phyloP scores from a whole-genome alignment of 1,140 invertebrate genomes.

The Hormaphis cornu region DNA sequence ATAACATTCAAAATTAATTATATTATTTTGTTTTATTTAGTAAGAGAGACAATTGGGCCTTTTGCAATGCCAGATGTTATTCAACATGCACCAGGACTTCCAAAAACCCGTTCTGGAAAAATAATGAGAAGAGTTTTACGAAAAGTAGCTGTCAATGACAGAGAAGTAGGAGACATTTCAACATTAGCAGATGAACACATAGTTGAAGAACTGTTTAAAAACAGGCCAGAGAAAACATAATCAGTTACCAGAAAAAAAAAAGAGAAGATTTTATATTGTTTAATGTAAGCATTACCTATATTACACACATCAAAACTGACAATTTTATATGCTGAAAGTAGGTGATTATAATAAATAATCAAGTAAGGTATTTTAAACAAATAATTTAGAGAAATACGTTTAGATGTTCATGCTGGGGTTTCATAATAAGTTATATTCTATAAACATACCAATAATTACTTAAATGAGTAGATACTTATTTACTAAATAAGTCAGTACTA shows the following conservation, averaged over 20 bases:
- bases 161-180: conserved; percentile 82
- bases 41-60: conserved; percentile 86
- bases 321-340: neutral
- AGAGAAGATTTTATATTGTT: neutral
- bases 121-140: conserved; percentile 91
- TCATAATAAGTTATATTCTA: neutral
- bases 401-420: neutral
- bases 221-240: conserved; percentile 46
- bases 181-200: conserved; percentile 82
- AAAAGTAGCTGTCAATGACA: conserved; percentile 82
- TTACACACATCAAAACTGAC: conserved; percentile 11
- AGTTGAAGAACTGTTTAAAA: conserved; percentile 67
- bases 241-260: neutral
- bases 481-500: neutral
- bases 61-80: conserved; percentile 93
- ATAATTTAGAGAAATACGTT: neutral
- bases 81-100: conserved; percentile 81
- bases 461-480: no score
- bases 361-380: neutral
- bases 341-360: no score
- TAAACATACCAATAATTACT: neutral
- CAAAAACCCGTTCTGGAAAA: conserved; percentile 96
- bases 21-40: conserved; percentile 43
- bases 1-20: neutral
- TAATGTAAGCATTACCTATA: neutral